Evolutionary conservation across 2,113 vertebrate genomes (phyloP), one percentile per base, ranked within the genome.

Genomic region (Hippopotamus amphibius): DNA sequence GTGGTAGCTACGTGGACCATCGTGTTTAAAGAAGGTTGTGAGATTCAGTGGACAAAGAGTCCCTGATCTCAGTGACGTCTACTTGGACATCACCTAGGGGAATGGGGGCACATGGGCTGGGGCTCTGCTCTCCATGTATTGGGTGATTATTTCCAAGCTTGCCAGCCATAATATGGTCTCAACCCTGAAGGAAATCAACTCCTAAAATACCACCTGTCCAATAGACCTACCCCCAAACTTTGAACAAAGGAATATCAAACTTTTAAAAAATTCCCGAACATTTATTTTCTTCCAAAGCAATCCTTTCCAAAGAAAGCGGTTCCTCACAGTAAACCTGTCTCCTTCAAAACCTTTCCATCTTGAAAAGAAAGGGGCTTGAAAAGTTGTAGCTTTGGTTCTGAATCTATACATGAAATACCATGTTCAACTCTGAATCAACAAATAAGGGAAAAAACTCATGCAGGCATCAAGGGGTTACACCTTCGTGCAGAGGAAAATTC

Each of bases 381-480:
- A 87, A 57, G 0, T 8, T 65, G 24, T 1, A 53, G 22, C 43
- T 33, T 65, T 72, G 74, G 68, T 43, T 89, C 61, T 46, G 26
- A 95, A 26, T 83, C 71, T 96, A 37, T 84, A 71, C 69, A 55
- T 30, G 83, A 95, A 96, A 69, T 7, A 68, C 16, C 16, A 33
- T 2, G 1, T 53, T 93, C 15, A 33, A 81, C 37, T 66, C 33
- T 17, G 0, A 48, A 33, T 63, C 2, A 3, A 50, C 90, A 97
- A 82, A 3, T 0, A 48, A 24, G 19, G 55, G 26, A 21, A 30
- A 50, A 85, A 43, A 74, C 21, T 63, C 76, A 79, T 15, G 2
- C 91, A 93, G 94, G 14, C 83, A 92, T 46, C 68, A 96, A 96
- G 48, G 94, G 85, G 87, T 97, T 97, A 97, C 28, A 88, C 55